These are phyloP conservation scores for Urechis unicinctus DNA, from an alignment of 2,888 invertebrate species.

Conservation along the genomic window DNA sequence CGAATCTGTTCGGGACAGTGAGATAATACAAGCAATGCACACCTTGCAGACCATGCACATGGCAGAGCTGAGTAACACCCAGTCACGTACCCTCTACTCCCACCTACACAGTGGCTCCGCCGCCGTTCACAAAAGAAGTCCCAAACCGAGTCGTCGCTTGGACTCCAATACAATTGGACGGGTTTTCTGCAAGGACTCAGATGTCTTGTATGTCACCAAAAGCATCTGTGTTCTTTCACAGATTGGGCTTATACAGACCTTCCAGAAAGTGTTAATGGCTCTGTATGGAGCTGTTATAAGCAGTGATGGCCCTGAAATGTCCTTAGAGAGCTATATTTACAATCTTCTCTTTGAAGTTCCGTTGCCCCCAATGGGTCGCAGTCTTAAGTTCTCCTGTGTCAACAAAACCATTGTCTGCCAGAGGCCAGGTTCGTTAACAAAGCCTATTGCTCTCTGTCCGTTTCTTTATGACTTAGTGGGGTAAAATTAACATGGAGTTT, in stretches of 20 bases:
- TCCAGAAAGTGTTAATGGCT: slow-evolving; percentile 33
- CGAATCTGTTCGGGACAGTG: slow-evolving; percentile 87
- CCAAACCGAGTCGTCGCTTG: slow-evolving; percentile 5
- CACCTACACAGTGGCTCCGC: slow-evolving; percentile 10
- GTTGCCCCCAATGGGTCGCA: slow-evolving; percentile 81
- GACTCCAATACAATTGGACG: slow-evolving; percentile 4
- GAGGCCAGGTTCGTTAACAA: slow-evolving; percentile 39
- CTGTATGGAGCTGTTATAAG: slow-evolving; percentile 30
- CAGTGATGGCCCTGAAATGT: slow-evolving; percentile 25
- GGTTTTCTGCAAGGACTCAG: slow-evolving; percentile 82
- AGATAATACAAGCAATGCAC: slow-evolving; percentile 93
- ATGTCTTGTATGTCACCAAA: slow-evolving; percentile 91
- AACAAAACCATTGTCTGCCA: slow-evolving; percentile 35
- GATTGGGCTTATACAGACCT: slow-evolving; percentile 63
- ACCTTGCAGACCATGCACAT: slow-evolving; percentile 70
- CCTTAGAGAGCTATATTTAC: slow-evolving; percentile 89
- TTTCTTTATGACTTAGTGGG: too few relatives aligned
- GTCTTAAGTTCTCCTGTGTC: slow-evolving; percentile 60
- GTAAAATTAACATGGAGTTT: too few relatives aligned
- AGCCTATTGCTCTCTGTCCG: too few relatives aligned
- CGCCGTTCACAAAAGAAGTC: slow-evolving; percentile 36
- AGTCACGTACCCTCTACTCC: slow-evolving; percentile 48
- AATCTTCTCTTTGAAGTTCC: slow-evolving; percentile 91
- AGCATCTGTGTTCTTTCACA: slow-evolving; percentile 88
- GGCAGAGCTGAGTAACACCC: slow-evolving; percentile 31